A percentile compares a stretch with the other conserved stretches of the same genome.
phyloP scores from a whole-genome alignment of 2,113 vertebrate genomes.

The Cynocephalus volans region DNA sequence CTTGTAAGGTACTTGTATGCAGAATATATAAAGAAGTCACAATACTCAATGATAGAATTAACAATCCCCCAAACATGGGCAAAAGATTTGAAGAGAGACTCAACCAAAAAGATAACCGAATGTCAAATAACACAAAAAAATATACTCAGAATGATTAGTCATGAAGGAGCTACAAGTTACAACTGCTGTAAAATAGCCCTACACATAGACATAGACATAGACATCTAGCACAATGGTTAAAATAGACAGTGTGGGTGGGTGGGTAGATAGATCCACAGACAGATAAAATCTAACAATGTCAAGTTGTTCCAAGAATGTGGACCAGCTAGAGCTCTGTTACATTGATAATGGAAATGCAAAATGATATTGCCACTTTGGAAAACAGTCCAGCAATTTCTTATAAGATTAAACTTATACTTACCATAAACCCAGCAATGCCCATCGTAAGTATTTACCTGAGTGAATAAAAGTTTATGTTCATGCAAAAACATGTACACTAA shows the following conservation, averaged over 20 bases:
- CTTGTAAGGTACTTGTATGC: not conserved
- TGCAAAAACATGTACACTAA: not conserved
- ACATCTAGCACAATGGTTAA: not conserved
- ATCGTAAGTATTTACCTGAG: not conserved
- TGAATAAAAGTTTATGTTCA: not conserved
- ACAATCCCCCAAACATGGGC: not conserved
- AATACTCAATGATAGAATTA: not conserved
- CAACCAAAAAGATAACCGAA: not conserved
- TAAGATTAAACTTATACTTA: not conserved
- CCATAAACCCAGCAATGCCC: not conserved
- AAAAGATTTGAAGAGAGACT: not conserved
- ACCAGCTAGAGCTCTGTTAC: not conserved
- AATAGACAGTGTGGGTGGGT: not conserved
- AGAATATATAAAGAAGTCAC: not conserved
- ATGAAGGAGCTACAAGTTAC: not conserved
- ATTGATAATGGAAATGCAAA: not conserved
- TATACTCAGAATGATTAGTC: not conserved
- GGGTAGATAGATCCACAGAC: not conserved
- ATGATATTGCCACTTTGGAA: not conserved
- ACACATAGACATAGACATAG: no score
- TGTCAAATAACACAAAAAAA: not conserved
- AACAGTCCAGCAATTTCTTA: not conserved
- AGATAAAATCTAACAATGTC: not conserved
- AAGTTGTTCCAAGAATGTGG: not conserved
- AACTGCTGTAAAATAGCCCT: not conserved